A percentile compares a stretch with the other conserved stretches of the same genome.
phyloP scores from a whole-genome alignment of 1,140 invertebrate species.

The Drosophila aff. region DNA sequence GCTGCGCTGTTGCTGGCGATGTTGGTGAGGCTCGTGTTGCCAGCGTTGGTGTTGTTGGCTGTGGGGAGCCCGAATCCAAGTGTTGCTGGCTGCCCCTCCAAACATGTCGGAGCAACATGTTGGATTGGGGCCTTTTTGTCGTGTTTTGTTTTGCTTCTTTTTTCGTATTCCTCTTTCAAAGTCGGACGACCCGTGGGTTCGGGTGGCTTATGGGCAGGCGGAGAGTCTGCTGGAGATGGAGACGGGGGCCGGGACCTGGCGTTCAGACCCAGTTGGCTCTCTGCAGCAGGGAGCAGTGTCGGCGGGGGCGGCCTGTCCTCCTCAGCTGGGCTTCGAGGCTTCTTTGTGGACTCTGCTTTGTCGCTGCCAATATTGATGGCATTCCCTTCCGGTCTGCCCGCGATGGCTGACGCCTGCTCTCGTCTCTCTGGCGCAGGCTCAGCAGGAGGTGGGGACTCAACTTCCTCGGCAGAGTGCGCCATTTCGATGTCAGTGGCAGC shows the following conservation, averaged over 20 bases:
- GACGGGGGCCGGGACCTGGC: background rate
- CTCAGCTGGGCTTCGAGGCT: slow-evolving; percentile 3
- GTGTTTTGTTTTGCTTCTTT: slow-evolving; percentile 70
- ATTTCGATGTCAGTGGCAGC: slow-evolving; percentile 23
- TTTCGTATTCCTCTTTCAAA: slow-evolving; percentile 52
- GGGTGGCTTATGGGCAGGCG: background rate
- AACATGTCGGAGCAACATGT: slow-evolving; percentile 63
- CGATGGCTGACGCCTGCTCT: slow-evolving; percentile 3
- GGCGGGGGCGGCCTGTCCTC: background rate
- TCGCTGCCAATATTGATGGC: slow-evolving; percentile 19
- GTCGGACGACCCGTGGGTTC: slow-evolving; percentile 22
- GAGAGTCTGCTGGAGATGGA: background rate
- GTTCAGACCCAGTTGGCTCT: slow-evolving; percentile 2
- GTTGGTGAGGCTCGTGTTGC: slow-evolving; percentile 22
- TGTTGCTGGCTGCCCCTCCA: slow-evolving; percentile 63
- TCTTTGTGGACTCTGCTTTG: slow-evolving; percentile 5
- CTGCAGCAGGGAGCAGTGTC: background rate
- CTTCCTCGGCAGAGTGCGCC: slow-evolving; percentile 18
- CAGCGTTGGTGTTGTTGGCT: slow-evolving; percentile 39
- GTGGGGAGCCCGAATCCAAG: slow-evolving; percentile 10
- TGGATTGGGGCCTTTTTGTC: slow-evolving; percentile 21
- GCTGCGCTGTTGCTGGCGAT: slow-evolving; percentile 28
- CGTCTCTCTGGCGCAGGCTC: background rate
- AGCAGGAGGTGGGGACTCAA: background rate
- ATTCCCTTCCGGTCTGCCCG: slow-evolving; percentile 29